Conservation (phyloP, 2,888 invertebrate species). For the Tenthredo scrophulariae region DNA sequence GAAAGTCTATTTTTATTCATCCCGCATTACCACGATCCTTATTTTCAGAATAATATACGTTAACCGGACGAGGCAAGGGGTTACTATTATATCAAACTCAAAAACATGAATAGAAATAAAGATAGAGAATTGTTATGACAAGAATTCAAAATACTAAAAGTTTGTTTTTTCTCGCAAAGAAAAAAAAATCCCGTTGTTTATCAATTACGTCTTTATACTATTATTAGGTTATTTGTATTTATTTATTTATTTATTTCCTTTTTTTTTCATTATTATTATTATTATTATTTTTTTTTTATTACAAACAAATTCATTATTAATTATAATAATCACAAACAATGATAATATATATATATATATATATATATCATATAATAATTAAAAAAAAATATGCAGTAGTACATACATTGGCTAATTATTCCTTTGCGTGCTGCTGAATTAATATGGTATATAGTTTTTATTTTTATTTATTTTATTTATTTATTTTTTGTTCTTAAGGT, state of each 20-base stretch:
- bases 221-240: not conserved
- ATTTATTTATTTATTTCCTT: not conserved
- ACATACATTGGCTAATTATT: not conserved
- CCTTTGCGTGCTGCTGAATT: constrained; percentile 4
- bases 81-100: not conserved
- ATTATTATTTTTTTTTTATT: not conserved
- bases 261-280: too few species aligned
- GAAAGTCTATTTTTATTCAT: not conserved
- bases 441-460: not conserved
- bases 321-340: constrained; percentile 3
- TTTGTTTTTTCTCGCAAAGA: too few species aligned
- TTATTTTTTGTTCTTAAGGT: not conserved
- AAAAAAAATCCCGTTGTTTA: too few species aligned
- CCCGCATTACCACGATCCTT: not conserved
- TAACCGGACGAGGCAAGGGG: not conserved
- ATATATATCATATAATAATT: not conserved
- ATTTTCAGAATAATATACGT: not conserved
- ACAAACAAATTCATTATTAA: not conserved
- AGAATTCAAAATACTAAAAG: not conserved
- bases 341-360: not conserved
- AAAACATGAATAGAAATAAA: not conserved
- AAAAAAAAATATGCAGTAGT: constrained; percentile 20
- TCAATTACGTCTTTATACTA: not conserved
- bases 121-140: not conserved
- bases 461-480: not conserved